These are phyloP conservation scores for Emys orbicularis DNA, from an alignment of 2,797 vertebrate species.

Conservation along the genomic window DNA sequence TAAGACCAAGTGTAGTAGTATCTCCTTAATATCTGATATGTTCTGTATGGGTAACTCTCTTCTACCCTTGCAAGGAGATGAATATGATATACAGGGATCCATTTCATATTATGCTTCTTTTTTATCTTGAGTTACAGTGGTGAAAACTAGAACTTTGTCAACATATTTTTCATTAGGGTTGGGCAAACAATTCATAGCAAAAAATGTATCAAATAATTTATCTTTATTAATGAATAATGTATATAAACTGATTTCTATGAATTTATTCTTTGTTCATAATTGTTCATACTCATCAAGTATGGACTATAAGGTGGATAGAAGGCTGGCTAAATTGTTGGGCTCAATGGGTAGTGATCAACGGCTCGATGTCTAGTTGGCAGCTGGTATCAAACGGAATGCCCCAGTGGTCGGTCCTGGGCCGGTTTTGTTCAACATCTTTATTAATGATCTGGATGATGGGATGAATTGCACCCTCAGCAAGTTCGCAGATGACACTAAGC, in stretches of 20 bases:
- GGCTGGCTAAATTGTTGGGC: no score
- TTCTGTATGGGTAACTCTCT: background rate
- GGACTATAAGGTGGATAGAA: no score
- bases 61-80: background rate
- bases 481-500: no score
- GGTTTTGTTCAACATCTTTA: no score
- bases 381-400: no score
- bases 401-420: no score
- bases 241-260: background rate
- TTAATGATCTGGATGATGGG: no score
- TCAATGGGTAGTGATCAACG: no score
- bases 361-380: no score
- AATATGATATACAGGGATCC: background rate
- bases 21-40: background rate
- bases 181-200: fast-evolving
- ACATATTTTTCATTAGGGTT: background rate
- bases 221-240: background rate
- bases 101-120: background rate
- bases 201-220: background rate
- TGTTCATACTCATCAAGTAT: background rate
- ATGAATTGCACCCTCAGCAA: no score
- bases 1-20: background rate
- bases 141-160: background rate
- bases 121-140: background rate
- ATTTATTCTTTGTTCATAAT: background rate